These are phyloP conservation scores for Temnothorax rugatulus DNA, from an alignment of 2,888 invertebrate genomes.

Conservation along the genomic window DNA sequence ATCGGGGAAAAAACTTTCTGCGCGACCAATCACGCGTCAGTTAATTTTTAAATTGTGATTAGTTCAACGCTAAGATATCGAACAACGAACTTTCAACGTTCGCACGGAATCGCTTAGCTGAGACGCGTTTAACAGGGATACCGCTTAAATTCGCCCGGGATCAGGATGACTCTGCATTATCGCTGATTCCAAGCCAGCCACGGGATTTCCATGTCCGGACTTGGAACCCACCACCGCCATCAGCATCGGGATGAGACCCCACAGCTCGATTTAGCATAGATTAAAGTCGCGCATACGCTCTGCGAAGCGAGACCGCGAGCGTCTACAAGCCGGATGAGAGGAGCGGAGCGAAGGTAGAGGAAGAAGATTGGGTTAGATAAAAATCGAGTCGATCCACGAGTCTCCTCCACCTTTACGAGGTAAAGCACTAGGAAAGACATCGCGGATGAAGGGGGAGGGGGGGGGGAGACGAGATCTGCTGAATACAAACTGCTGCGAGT, in stretches of 20 bases:
- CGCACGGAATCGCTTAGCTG: conserved; percentile 70
- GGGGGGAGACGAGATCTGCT: conserved; percentile 35
- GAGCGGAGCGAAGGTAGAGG: conserved; percentile 17
- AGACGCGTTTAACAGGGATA: conserved; percentile 79
- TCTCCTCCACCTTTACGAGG: conserved; percentile 73
- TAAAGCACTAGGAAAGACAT: conserved; percentile 43
- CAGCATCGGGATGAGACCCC: conserved; percentile 73
- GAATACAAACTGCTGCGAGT: conserved; percentile 36
- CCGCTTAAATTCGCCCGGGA: conserved; percentile 75
- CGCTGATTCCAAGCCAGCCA: conserved; percentile 83
- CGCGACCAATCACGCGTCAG: background rate
- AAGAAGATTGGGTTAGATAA: conserved; percentile 72
- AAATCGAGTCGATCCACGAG: conserved; percentile 68
- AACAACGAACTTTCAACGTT: conserved; percentile 49
- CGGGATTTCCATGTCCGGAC: conserved; percentile 85
- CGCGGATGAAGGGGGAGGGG: background rate
- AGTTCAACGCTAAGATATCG: background rate
- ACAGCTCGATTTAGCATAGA: conserved; percentile 77
- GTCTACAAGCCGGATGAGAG: conserved; percentile 25
- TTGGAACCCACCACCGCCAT: conserved; percentile 72
- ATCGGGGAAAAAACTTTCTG: background rate
- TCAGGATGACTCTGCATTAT: conserved; percentile 81
- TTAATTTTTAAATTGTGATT: background rate
- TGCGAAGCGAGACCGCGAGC: conserved; percentile 57
- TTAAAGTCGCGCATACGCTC: conserved; percentile 73